Conservation (phyloP, 2,888 invertebrate species). For the Pheosia tremula region DNA sequence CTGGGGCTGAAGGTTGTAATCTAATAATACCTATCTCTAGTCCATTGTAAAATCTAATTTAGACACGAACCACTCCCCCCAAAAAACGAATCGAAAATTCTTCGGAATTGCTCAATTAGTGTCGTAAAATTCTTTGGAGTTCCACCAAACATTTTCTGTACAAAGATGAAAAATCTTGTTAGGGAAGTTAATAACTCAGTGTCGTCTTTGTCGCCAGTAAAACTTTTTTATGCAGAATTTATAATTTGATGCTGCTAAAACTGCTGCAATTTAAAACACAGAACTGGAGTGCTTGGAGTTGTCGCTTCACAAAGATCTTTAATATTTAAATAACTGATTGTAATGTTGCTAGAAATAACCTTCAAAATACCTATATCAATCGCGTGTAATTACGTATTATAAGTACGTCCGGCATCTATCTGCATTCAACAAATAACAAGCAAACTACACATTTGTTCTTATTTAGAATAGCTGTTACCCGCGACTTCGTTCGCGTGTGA, state of each 20-base stretch:
- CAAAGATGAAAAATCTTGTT: slow-evolving; percentile 18
- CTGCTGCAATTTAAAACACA: neutral
- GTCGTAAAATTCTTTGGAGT: slow-evolving; percentile 34
- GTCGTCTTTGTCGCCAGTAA: neutral
- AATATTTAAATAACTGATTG: too few species aligned
- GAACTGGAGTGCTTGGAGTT: too few species aligned
- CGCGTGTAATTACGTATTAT: neutral
- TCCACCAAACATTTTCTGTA: slow-evolving; percentile 19
- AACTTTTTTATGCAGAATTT: slow-evolving; percentile 4
- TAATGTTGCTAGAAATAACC: too few species aligned
- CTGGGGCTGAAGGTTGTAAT: neutral
- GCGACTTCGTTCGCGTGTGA: too few species aligned
- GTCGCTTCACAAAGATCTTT: too few species aligned
- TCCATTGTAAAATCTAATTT: slow-evolving; percentile 39
- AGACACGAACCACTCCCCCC: slow-evolving; percentile 36
- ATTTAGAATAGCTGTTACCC: too few species aligned
- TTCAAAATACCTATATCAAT: neutral
- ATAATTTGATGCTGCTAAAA: neutral
- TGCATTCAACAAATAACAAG: neutral
- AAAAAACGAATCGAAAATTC: slow-evolving; percentile 43
- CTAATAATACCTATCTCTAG: slow-evolving; percentile 17
- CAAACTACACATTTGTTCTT: neutral
- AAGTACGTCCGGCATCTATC: neutral
- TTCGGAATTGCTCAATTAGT: slow-evolving; percentile 52
- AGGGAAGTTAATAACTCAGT: slow-evolving; percentile 16